Conservation (phyloP, 2,113 vertebrate genomes). For the Apaloderma vittatum region DNA sequence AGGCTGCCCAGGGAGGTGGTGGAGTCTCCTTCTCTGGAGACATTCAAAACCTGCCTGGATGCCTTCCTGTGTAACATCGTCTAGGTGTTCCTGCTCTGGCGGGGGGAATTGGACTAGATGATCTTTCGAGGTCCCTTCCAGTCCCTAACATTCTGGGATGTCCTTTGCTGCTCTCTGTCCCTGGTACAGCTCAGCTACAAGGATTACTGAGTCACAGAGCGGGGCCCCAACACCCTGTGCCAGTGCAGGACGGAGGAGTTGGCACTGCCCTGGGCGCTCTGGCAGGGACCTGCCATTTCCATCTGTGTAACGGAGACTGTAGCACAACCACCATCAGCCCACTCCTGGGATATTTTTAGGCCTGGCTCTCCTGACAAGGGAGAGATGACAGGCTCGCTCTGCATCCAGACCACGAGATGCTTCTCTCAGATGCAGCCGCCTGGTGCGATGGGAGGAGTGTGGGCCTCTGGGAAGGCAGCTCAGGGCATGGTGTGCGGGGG, state of each 20-base stretch:
- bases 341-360: slow-evolving; percentile 56
- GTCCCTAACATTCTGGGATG: no score
- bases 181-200: rapidly evolving
- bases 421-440: background rate
- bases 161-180: background rate
- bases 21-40: no score
- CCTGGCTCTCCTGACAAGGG: background rate
- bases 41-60: no score
- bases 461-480: background rate
- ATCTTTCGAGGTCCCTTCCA: no score
- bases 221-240: background rate
- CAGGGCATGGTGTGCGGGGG: rapidly evolving
- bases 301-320: background rate
- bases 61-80: no score
- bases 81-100: no score
- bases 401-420: rapidly evolving
- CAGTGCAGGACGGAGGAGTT: background rate
- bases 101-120: no score
- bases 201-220: background rate
- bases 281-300: background rate
- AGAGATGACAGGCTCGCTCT: background rate
- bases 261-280: background rate
- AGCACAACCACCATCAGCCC: background rate
- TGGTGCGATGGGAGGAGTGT: background rate
- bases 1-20: no score